Conservation (phyloP, 2,797 vertebrate species). For the Oceanodroma leucorhoa region DNA sequence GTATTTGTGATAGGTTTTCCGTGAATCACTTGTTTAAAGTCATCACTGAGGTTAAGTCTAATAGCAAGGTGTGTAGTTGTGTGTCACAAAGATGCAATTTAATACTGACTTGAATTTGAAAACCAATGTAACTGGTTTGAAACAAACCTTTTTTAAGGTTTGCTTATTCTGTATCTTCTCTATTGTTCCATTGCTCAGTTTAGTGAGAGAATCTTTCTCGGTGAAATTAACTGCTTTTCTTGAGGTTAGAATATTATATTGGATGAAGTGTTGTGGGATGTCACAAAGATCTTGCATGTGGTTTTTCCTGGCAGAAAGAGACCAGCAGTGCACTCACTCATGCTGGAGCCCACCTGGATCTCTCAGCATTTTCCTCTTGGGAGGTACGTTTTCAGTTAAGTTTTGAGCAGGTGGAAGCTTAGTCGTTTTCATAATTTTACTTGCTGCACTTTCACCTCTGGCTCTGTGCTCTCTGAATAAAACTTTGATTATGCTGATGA, state of each 20-base stretch:
- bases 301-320: conserved; percentile 85
- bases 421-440: not conserved
- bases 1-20: not conserved
- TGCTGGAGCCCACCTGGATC: conserved; percentile 94
- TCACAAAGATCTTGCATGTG: not conserved
- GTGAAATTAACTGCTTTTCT: not conserved
- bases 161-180: not conserved
- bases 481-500: not conserved
- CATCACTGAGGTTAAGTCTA: too few species aligned
- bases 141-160: fast-evolving
- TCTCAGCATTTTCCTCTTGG: conserved; percentile 98
- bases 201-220: not conserved
- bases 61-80: not conserved
- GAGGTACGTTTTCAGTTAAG: conserved; percentile 79
- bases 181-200: fast-evolving
- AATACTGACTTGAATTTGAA: not conserved
- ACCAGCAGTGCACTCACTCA: conserved; percentile 96
- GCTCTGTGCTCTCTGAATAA: not conserved
- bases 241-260: not conserved
- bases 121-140: fast-evolving
- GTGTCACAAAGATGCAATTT: not conserved
- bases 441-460: not conserved
- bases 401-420: not conserved
- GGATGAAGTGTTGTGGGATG: not conserved
- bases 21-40: fast-evolving